Percentiles rank a stretch among this genome's conserved stretches.
Conservation (phyloP, 2,113 vertebrate species). For the Nannobrachium achirus region DNA sequence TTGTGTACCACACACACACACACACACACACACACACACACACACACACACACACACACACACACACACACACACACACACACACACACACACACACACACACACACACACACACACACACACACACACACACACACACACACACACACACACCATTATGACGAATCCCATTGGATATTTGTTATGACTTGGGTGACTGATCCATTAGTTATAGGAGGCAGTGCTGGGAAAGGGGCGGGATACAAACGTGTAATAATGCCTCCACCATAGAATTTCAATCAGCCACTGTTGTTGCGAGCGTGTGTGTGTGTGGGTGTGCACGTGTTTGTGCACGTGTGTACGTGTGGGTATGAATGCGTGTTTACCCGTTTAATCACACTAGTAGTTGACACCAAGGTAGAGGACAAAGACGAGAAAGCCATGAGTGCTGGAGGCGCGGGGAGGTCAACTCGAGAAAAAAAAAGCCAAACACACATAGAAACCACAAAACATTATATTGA, state of each 20-base stretch:
- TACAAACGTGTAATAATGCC: slow-evolving; percentile 75
- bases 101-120: slow-evolving; percentile 6
- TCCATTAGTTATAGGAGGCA: slow-evolving; percentile 80
- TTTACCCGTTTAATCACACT: slow-evolving; percentile 47
- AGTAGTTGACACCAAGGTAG: slow-evolving; percentile 54
- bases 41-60: slow-evolving; percentile 5
- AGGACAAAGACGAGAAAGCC: slow-evolving; percentile 49
- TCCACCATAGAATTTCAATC: slow-evolving; percentile 78
- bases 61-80: slow-evolving; percentile 35
- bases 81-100: slow-evolving; percentile 27
- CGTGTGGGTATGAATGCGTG: neutral
- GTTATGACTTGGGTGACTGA: slow-evolving; percentile 81
- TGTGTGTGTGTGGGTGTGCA: slow-evolving; percentile 23
- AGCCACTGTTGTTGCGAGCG: slow-evolving; percentile 45
- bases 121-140: slow-evolving; percentile 30
- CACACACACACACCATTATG: slow-evolving; percentile 69
- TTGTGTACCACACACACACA: neutral
- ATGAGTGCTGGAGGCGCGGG: slow-evolving; percentile 30
- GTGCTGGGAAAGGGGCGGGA: slow-evolving; percentile 76
- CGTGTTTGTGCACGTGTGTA: slow-evolving; percentile 5
- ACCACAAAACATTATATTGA: slow-evolving; percentile 27
- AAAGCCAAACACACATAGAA: slow-evolving; percentile 4
- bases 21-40: slow-evolving; percentile 21
- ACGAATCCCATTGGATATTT: slow-evolving; percentile 79
- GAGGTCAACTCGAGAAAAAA: neutral